Conservation (phyloP, 1,140 invertebrate genomes). For the Leptinotarsa lineolata region DNA sequence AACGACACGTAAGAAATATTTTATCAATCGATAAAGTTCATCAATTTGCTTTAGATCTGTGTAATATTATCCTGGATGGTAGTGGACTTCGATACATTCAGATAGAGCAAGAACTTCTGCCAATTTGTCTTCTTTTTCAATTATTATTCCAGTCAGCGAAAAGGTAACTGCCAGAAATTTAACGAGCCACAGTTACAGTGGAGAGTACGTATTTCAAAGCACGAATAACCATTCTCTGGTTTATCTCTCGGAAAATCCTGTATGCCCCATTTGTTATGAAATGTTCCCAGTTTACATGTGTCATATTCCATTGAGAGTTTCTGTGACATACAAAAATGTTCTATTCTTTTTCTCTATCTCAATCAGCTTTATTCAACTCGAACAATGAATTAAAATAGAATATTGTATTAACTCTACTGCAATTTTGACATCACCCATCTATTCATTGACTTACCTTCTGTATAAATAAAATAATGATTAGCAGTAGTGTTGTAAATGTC, state of each 20-base stretch:
- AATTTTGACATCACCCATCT: not conserved
- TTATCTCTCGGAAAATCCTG: not conserved
- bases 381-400: too few relatives aligned
- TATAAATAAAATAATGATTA: slow-evolving; percentile 26
- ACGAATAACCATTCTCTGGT: not conserved
- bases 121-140: not conserved
- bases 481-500: slow-evolving; percentile 27
- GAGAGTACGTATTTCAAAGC: not conserved
- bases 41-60: too few relatives aligned
- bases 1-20: too few relatives aligned
- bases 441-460: slow-evolving; percentile 14
- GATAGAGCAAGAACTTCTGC: not conserved
- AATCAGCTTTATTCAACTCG: too few relatives aligned
- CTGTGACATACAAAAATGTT: too few relatives aligned
- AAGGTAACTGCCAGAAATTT: slow-evolving; percentile 2
- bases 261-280: slow-evolving; percentile 2
- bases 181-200: not conserved
- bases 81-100: too few relatives aligned
- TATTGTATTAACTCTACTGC: too few relatives aligned
- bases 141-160: slow-evolving; percentile 6
- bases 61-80: too few relatives aligned
- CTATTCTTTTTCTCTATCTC: too few relatives aligned
- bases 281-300: not conserved
- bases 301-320: too few relatives aligned
- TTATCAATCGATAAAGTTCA: too few relatives aligned